A percentile compares a stretch with the other conserved stretches of the same genome.
These are phyloP conservation scores for Shargacucullia verbasci DNA, from an alignment of 2,888 invertebrate species.

Conservation along the genomic window DNA sequence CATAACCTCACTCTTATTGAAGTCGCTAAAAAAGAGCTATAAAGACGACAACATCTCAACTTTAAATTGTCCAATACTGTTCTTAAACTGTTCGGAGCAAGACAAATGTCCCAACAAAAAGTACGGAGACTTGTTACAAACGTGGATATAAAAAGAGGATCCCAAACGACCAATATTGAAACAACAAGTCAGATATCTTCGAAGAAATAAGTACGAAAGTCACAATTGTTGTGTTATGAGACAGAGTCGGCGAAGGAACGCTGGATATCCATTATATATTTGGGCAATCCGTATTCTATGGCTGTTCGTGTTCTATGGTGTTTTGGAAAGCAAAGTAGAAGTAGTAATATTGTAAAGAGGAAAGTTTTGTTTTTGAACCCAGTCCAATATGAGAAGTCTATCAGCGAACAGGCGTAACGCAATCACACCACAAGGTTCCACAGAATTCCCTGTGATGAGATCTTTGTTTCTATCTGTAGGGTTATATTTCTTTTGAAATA, in stretches of 20 bases:
- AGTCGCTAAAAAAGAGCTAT: conserved; percentile 44
- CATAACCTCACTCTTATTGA: conserved; percentile 35
- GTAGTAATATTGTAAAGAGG: conserved; percentile 36
- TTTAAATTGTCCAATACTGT: conserved; percentile 54
- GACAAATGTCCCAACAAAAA: conserved; percentile 60
- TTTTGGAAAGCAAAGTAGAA: neutral
- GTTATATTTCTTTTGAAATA: too few relatives aligned
- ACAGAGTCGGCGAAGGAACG: conserved; percentile 30
- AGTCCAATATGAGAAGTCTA: too few relatives aligned
- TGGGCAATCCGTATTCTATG: conserved; percentile 14
- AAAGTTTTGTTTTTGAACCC: conserved; percentile 29
- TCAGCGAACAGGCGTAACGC: too few relatives aligned
- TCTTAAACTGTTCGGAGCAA: conserved; percentile 58
- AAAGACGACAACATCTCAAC: conserved; percentile 51
- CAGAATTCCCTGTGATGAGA: too few relatives aligned
- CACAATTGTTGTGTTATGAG: conserved; percentile 46
- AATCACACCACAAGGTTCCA: too few relatives aligned
- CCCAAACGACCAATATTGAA: conserved; percentile 63
- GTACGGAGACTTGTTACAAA: conserved; percentile 53
- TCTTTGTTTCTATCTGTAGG: too few relatives aligned
- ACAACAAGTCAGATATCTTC: conserved; percentile 59
- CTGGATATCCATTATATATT: conserved; percentile 11
- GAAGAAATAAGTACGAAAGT: conserved; percentile 48
- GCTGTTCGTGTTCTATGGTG: conserved; percentile 19
- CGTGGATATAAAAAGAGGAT: conserved; percentile 60